Evolutionary conservation across 2,888 invertebrate genomes (phyloP), one percentile per base, ranked within the genome.

Genomic region (Ariolimax columbianus): DNA sequence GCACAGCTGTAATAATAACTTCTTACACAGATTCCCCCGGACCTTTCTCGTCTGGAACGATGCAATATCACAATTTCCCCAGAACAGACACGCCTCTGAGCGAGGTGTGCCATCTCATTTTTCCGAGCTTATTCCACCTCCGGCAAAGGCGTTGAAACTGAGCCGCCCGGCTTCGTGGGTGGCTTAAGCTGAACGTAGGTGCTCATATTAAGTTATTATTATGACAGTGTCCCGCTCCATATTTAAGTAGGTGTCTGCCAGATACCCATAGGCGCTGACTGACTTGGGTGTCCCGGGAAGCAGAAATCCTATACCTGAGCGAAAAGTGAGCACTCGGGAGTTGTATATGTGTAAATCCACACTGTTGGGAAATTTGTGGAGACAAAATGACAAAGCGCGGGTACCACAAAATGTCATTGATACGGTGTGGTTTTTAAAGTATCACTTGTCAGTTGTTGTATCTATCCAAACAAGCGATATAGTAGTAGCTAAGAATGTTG

Each of bases 191-290:
- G 23, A 26, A 75, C 19, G 75, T 51, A 33, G 75, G 75, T 33
- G 51, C 23, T 33, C 51, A 75, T 75, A 51, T 75, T 51, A 36
- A 51, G 75, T 7, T 51, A 33, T 75, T 51, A 75, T 17, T 75
- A 33, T 75, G 33, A 30, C 47, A 6, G 51, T 19, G 33, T 33
- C 2, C 33, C 3, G 30, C 33, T 51, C 33, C 30, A 51, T 51
- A 33, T 75, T 36, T 75, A 51, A 75, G 51, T 47, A 75, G 47
- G 75, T 75, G 75, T 75, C 23, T 75, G 51, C 75, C 75, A 75
- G 51, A 51, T 36, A 51, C 75, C 75, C 75, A 33, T 23, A 51
- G 75, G 47, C 75, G 19, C 17, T 51, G 19, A 4, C 4, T 51
- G 75, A 47, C 51, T 4, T 75, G 73, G 73, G 73, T 19, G 47